Percentiles rank a stretch among this genome's conserved stretches.
Conservation (phyloP, 2,888 invertebrate species). For the Dascillus cervinus region DNA sequence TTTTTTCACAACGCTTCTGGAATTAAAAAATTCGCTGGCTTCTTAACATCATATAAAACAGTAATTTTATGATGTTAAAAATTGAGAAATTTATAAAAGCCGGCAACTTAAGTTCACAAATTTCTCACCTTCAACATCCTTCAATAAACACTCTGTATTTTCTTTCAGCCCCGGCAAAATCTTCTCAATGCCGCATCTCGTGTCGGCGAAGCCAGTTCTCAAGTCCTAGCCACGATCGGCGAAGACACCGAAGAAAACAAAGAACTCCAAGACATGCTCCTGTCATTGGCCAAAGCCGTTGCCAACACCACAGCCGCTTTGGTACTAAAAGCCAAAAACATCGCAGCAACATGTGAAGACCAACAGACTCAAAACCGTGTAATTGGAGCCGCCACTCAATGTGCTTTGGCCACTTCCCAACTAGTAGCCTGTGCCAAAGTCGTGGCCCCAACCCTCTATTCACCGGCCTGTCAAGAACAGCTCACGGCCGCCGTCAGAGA, state of each 20-base stretch:
- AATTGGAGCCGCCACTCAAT: constrained; percentile 93
- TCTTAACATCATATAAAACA: too few species aligned
- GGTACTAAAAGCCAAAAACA: constrained; percentile 93
- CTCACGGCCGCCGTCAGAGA: constrained; percentile 86
- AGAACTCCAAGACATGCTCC: constrained; percentile 79
- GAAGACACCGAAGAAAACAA: constrained; percentile 81
- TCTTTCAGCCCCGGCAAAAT: constrained; percentile 73
- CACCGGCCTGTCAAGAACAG: constrained; percentile 81
- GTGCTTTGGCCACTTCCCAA: constrained; percentile 95
- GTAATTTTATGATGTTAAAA: too few species aligned
- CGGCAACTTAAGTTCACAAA: too few species aligned
- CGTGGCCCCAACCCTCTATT: constrained; percentile 76
- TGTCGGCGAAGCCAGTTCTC: constrained; percentile 94
- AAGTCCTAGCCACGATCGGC: constrained; percentile 86
- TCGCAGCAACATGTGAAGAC: constrained; percentile 82
- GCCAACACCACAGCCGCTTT: constrained; percentile 96
- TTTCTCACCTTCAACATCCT: too few species aligned
- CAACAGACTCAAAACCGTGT: constrained; percentile 78
- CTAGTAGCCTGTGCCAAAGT: constrained; percentile 95
- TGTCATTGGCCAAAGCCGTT: constrained; percentile 92
- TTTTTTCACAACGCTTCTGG: too few species aligned
- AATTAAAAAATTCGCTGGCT: too few species aligned
- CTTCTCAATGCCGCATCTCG: constrained; percentile 91
- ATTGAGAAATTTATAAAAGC: too few species aligned
- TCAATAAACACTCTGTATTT: too few species aligned